These are phyloP conservation scores for Cladopsammia gracilis DNA, from an alignment of 64 coral and sea anemone genomes.

Conservation along the genomic window DNA sequence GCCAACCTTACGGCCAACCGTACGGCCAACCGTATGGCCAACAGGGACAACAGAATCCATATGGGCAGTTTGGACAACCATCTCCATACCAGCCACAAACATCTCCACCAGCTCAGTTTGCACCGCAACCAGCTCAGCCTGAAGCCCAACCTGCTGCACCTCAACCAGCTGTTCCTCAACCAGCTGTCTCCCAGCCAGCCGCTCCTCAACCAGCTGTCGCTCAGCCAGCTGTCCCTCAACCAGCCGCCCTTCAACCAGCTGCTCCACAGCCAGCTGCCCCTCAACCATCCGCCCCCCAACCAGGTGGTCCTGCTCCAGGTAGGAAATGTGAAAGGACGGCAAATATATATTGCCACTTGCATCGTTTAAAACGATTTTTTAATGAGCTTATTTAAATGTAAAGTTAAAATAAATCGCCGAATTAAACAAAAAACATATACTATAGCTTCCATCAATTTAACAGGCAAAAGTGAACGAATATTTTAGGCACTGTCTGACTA, in stretches of 20 bases:
- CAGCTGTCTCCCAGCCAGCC: neutral
- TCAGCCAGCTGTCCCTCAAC: neutral
- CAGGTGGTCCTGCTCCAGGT: conserved; percentile 8
- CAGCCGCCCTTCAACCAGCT: neutral
- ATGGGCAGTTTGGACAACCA: neutral
- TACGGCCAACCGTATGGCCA: conserved; percentile 16
- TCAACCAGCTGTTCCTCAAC: neutral
- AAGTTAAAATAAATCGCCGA: too few species aligned
- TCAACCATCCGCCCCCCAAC: neutral
- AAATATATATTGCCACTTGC: too few species aligned
- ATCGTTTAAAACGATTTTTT: too few species aligned
- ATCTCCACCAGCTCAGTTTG: neutral
- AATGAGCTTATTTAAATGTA: too few species aligned
- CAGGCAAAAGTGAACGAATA: too few species aligned
- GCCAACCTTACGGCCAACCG: neutral
- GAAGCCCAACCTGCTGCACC: neutral
- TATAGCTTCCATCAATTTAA: too few species aligned
- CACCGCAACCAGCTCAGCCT: conserved; percentile 15
- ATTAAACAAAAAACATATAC: too few species aligned
- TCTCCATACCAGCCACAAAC: neutral
- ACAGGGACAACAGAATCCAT: conserved; percentile 27
- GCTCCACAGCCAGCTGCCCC: too few species aligned
- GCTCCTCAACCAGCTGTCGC: neutral
- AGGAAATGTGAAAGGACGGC: neutral
- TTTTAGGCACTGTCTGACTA: too few species aligned